These are phyloP conservation scores for Anarrhichthys ocellatus DNA, from an alignment of 2,113 vertebrate genomes.

Conservation along the genomic window DNA sequence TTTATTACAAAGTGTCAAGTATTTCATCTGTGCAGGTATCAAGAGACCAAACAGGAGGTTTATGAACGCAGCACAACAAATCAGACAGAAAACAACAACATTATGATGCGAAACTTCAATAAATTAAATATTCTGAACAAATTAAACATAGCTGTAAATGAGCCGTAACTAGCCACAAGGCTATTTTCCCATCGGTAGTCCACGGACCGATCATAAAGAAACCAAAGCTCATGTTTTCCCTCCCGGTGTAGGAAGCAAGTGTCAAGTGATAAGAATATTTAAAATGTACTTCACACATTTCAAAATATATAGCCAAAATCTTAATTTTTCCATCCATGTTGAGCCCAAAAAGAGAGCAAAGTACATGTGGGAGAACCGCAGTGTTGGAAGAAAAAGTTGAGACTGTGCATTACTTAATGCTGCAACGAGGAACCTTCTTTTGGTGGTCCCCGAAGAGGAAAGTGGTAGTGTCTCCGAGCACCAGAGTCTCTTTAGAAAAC, in stretches of 20 bases:
- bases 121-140: background rate
- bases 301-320: background rate
- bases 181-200: background rate
- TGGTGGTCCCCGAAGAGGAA: background rate
- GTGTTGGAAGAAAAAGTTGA: slow-evolving; percentile 25
- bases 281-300: background rate
- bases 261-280: background rate
- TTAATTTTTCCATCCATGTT: no score
- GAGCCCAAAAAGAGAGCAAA: slow-evolving; percentile 8
- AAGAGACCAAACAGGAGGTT: background rate
- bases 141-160: no score
- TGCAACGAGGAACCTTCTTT: background rate
- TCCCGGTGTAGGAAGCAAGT: background rate
- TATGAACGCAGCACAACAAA: background rate
- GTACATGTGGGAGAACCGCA: background rate
- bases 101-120: background rate
- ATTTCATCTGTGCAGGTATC: background rate
- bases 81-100: background rate
- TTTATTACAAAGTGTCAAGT: background rate
- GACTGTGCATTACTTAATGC: background rate
- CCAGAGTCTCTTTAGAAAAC: background rate
- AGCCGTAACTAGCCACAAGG: no score
- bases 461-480: background rate
- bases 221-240: no score
- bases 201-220: no score